These are phyloP conservation scores for Heliconius ethilla DNA, from an alignment of 2,888 invertebrate genomes.

Conservation along the genomic window DNA sequence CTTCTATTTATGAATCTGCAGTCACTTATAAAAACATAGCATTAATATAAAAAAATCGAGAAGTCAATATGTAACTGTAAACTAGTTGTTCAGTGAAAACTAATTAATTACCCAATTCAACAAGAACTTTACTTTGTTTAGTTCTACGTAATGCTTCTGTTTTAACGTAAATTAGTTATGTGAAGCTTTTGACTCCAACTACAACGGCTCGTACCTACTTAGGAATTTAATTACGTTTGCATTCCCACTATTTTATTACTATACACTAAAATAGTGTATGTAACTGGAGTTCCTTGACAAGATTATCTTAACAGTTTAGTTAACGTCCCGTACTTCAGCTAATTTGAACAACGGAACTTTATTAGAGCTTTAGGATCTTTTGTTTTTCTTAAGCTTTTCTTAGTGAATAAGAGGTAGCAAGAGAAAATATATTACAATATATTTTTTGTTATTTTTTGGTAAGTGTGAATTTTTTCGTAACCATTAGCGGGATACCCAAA, in stretches of 20 bases:
- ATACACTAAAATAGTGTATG: slow-evolving; percentile 38
- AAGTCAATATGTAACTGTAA: slow-evolving; percentile 1
- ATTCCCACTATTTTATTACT: slow-evolving; percentile 36
- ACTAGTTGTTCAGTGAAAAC: not conserved
- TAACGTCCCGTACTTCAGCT: slow-evolving; percentile 27
- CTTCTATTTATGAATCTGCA: no score
- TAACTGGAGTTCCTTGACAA: slow-evolving; percentile 36
- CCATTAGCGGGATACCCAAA: no score
- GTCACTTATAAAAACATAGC: no score
- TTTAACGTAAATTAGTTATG: no score
- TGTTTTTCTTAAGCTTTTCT: slow-evolving; percentile 18
- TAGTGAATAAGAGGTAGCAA: no score
- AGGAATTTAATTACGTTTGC: not conserved
- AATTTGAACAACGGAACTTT: slow-evolving; percentile 31
- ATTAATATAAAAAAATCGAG: not conserved
- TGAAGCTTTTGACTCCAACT: no score
- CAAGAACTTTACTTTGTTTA: slow-evolving; percentile 23
- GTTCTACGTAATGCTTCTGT: not conserved
- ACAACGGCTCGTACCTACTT: no score
- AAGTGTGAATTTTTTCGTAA: no score
- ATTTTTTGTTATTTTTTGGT: no score
- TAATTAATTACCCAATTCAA: slow-evolving; percentile 18
- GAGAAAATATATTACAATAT: no score
- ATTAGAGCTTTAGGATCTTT: slow-evolving; percentile 14
- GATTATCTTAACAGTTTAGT: slow-evolving; percentile 41